Conservation (phyloP, 2,888 invertebrate species). For the Nephrotoma flavescens region DNA sequence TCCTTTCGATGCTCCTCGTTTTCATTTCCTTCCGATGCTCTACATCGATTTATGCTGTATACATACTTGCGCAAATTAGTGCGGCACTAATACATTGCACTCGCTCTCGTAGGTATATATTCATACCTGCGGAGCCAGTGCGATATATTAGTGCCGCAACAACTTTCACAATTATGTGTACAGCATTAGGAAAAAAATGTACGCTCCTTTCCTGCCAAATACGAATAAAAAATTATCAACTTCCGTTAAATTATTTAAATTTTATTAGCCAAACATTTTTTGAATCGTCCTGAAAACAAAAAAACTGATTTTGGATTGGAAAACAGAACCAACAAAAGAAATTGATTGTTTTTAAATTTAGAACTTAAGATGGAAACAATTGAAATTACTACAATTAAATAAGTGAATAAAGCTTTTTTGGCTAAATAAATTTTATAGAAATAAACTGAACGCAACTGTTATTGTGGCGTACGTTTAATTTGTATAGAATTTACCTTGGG, state of each 20-base stretch:
- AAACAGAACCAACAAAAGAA: background rate
- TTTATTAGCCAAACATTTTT: background rate
- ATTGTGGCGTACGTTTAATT: background rate
- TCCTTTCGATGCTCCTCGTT: no score
- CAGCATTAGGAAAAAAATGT: no score
- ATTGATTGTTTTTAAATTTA: background rate
- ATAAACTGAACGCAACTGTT: no score
- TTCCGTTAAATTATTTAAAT: background rate
- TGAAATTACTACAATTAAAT: background rate
- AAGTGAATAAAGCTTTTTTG: background rate
- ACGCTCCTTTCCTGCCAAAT: background rate
- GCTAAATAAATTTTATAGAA: background rate
- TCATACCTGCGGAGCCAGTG: rapidly evolving
- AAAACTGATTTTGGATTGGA: background rate
- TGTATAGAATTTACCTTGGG: background rate
- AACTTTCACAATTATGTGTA: no score
- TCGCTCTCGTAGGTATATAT: no score
- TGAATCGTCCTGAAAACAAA: background rate
- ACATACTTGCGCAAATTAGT: no score
- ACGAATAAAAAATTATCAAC: background rate
- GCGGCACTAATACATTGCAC: no score
- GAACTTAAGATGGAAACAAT: background rate
- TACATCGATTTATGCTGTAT: no score
- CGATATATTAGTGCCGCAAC: no score
- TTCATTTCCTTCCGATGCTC: no score